Evolutionary conservation across 2,113 vertebrate genomes (phyloP), one percentile per base, ranked within the genome.

Genomic region (Pontoporia blainvillei): DNA sequence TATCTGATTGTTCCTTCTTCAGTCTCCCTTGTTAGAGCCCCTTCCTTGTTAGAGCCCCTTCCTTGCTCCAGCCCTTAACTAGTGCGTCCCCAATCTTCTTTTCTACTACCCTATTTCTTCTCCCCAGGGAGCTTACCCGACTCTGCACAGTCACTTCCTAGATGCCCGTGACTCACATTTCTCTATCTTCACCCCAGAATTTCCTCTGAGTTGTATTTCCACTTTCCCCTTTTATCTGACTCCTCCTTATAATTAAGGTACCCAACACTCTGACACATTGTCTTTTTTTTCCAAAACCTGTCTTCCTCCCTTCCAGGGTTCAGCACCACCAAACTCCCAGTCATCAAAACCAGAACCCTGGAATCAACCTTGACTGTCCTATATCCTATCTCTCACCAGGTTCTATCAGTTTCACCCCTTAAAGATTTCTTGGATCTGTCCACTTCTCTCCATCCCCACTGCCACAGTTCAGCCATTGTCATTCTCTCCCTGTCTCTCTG

Each of bases 291-390:
- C 49, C 31, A 87, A 54, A 54, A 25, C n/a, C 49, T 62, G 18
- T 34, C 54, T 54, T 82, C 31, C 31, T 2, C 49, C 59, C 54
- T 78, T 82, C 39, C 81, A 76, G 66, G 34, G 36, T 46, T 92
- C 54, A 54, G 44, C 14, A 21, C 8, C 29, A 29, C 29, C 36
- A 39, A 0, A 34, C 7, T 94, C 34, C 34, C 6, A 34, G 41
- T 36, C 67, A 29, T 23, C 34, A 85, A 54, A 83, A 61, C 54
- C 82, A 82, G 78, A 81, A 79, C 64, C 39, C 36, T 89, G 41
- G 39, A 41, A 21, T 62, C 46, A 21, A 25, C 27, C 34, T n/a
- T 13, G 21, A 46, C 49, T 6, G 3, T 57, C 31, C 49, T 29
- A 1, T 0, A 3, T 39, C 54, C 18, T 10, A 0, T 52, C 46